Base-by-base conservation (phyloP, 2,888 invertebrate genomes). In the Lampropteryx suffumata region DNA sequence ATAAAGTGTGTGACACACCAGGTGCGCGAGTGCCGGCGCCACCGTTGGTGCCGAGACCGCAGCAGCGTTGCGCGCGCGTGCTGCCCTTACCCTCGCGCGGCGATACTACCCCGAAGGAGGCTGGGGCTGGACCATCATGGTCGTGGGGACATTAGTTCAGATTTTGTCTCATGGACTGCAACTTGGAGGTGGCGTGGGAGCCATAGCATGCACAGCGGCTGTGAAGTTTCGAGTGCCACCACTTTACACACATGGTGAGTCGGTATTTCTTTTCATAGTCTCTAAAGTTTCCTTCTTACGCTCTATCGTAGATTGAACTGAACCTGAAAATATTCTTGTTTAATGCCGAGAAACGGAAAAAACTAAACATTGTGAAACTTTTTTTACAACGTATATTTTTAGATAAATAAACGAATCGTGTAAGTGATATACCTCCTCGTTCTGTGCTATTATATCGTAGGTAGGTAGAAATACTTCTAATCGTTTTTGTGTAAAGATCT, bases 81-180 rank as follows among this genome's bases (percentile, higher is more conserved):
- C 94, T 0, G 91, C 93, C 7, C 87, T 93, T 42, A 91, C 94
- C 35, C 89, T 94, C 35, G 93, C 93, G 48, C 91, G 94, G 26
- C 94, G 96, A 65, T 96, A 96, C 84, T 96, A 96, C 80, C 96
- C 96, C 2, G 96, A 96, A 85, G 96, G 96, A 2, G 96, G 96
- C 9, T 96, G 96, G 96, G 96, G 96, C 10, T 96, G 95, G 95
- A 92, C 95, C 41, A 92, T 96, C 51, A 93, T 94, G 37, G 91
- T 93, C 43, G 95, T 95, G 59, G 94, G 94, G 14, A 92, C 94
- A 17, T 82, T 95, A 49, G 94, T 95, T 13, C 94, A 96, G 74
- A 84, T 95, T 42, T 83, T 96, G 40, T 93, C 94, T 39, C 94
- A 95, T 66, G 96, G 96, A 5, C 82, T 96, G 44, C 96, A 96